These are phyloP conservation scores for Elachura formosa DNA, from an alignment of 2,113 vertebrate species.

Conservation along the genomic window DNA sequence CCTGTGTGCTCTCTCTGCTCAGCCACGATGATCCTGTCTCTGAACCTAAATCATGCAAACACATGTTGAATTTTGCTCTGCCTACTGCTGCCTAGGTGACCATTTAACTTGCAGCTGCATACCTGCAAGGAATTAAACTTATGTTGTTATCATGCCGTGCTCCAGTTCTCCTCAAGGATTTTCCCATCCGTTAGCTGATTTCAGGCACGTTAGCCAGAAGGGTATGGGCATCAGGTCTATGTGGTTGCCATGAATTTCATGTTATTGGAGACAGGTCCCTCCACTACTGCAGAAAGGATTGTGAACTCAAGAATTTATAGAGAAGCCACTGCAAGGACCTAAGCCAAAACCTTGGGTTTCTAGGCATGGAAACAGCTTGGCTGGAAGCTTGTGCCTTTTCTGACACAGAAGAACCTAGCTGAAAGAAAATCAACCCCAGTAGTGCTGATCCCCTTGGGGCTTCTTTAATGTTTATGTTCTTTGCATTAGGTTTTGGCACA, in stretches of 20 bases:
- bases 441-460: neutral
- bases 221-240: neutral
- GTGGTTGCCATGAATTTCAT: neutral
- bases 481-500: neutral
- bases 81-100: neutral
- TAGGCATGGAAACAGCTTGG: neutral
- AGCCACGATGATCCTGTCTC: neutral
- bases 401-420: neutral
- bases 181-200: neutral
- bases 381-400: neutral
- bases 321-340: neutral
- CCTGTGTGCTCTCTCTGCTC: neutral
- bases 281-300: neutral
- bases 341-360: neutral
- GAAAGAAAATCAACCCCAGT: neutral
- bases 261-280: neutral
- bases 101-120: neutral
- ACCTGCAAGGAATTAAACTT: neutral
- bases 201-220: neutral
- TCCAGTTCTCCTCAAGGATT: neutral
- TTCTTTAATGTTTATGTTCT: constrained; percentile 1
- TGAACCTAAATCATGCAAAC: neutral
- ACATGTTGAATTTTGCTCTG: neutral
- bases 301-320: neutral
- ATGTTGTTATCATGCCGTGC: neutral